Base-by-base conservation (phyloP, 2,888 invertebrate species). In the Eupithecia exiguata region DNA sequence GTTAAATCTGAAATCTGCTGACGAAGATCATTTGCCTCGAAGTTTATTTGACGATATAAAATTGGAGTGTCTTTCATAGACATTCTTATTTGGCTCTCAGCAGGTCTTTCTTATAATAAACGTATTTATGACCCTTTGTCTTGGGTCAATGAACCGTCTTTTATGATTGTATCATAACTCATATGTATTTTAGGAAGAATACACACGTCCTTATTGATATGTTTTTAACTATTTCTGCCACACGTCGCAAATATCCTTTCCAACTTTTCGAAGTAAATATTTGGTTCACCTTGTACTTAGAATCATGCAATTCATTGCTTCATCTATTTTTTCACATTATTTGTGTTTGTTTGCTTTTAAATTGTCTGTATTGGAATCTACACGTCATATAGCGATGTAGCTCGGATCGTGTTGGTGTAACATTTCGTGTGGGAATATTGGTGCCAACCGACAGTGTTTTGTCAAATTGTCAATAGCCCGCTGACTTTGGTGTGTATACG, bases 51-150 rank as follows among this genome's bases (percentile, higher is more conserved):
- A 30, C 12, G 63, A 63, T 71, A 74, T 79, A 77, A 81, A 80
- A 78, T 40, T 58, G 40, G 71, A 71, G 68, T 75, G 68, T 36
- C 75, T 75, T 78, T 78, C 74, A 76, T 72, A 70, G 76, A 70
- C 75, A 75, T 77, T 77, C 74, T 77, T 76, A 74, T 79, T 78
- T 74, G 77, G 76, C 74, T 77, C 72, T 71, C 74, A 75, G 76
- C 77, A 76, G 78, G 77, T 80, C 80, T 63, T 76, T 71, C 66
- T 53, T 58, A 73, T 69, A 79, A 76, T 76, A 80, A 78, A 78
- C 63, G 68, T 76, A 77, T 78, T 79, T 80, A 80, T 77, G 71
- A 69, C 70, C 72, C 74, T 77, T 77, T 77, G 76, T 75, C 66
- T 75, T 69, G 25, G 21, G 58, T 58, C 58, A 25, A 2, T 58